A percentile compares a stretch with the other conserved stretches of the same genome.
Conservation (phyloP, 2,888 invertebrate species). For the Ormia ochracea region DNA sequence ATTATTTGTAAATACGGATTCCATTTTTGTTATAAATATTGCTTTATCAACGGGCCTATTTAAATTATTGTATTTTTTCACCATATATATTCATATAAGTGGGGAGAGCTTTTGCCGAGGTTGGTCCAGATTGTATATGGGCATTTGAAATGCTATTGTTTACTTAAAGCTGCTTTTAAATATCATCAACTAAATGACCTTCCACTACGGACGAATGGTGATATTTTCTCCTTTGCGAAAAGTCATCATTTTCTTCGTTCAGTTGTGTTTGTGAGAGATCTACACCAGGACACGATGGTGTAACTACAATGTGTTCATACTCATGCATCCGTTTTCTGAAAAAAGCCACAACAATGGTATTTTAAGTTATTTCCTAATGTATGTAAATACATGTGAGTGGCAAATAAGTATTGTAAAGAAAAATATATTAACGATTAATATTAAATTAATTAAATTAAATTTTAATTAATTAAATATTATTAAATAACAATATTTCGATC, state of each 20-base stretch:
- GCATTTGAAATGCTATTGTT: neutral
- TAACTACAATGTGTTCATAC: slow-evolving; percentile 91
- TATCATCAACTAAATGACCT: slow-evolving; percentile 75
- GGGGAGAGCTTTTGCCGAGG: slow-evolving; percentile 11
- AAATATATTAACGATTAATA: too few relatives aligned
- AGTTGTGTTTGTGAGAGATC: slow-evolving; percentile 89
- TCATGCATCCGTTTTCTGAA: slow-evolving; percentile 85
- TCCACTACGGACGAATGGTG: slow-evolving; percentile 92
- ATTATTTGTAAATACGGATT: slow-evolving; percentile 49
- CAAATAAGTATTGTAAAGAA: too few relatives aligned
- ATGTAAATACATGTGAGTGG: too few relatives aligned
- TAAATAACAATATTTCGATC: too few relatives aligned
- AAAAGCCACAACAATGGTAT: neutral
- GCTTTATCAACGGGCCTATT: slow-evolving; percentile 44
- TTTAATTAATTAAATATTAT: too few relatives aligned
- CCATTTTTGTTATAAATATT: slow-evolving; percentile 54
- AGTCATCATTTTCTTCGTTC: slow-evolving; percentile 97
- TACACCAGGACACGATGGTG: slow-evolving; percentile 87
- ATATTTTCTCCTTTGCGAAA: slow-evolving; percentile 92
- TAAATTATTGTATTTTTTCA: slow-evolving; percentile 29
- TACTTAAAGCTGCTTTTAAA: slow-evolving; percentile 63
- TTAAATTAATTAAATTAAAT: too few relatives aligned
- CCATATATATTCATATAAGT: slow-evolving; percentile 3
- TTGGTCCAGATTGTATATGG: slow-evolving; percentile 40
- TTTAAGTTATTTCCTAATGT: neutral